These are phyloP conservation scores for Zootermopsis nevadensis DNA, from an alignment of 2,888 invertebrate species.

Conservation along the genomic window DNA sequence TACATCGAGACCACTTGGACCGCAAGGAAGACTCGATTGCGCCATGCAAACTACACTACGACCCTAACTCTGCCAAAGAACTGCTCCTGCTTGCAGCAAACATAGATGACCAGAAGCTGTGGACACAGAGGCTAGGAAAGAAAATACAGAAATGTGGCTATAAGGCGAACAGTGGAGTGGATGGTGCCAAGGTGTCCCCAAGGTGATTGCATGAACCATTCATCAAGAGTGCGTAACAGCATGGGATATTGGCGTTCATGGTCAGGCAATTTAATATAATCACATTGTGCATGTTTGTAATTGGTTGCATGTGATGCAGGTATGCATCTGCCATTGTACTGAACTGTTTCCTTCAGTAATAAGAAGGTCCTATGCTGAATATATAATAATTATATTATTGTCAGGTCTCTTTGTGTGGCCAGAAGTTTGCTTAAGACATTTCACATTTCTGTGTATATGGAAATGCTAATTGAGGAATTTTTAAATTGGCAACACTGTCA, in stretches of 20 bases:
- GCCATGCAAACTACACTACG: conserved; percentile 96
- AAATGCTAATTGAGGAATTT: too few relatives aligned
- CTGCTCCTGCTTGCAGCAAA: conserved; percentile 88
- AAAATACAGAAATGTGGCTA: conserved; percentile 94
- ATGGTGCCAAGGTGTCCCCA: conserved; percentile 79
- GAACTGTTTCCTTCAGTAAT: too few relatives aligned
- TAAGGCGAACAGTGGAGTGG: conserved; percentile 78
- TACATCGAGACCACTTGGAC: conserved; percentile 96
- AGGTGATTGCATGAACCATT: conserved; percentile 67
- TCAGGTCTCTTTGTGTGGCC: too few relatives aligned
- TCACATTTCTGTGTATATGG: too few relatives aligned
- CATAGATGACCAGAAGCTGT: conserved; percentile 89
- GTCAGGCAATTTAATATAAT: neutral
- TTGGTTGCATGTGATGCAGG: too few relatives aligned
- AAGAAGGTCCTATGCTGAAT: too few relatives aligned
- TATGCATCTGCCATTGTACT: too few relatives aligned
- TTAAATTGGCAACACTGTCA: too few relatives aligned
- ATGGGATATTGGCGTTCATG: neutral
- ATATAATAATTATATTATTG: too few relatives aligned
- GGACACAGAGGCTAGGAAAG: conserved; percentile 91
- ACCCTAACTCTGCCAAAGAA: conserved; percentile 94
- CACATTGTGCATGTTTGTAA: too few relatives aligned
- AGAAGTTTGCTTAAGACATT: too few relatives aligned
- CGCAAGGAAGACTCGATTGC: conserved; percentile 84
- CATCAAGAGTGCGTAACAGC: too few relatives aligned